A percentile compares a stretch with the other conserved stretches of the same genome.
Evolutionary conservation across 2,113 vertebrate species (phyloP).

Genomic region (Pluvialis apricaria): DNA sequence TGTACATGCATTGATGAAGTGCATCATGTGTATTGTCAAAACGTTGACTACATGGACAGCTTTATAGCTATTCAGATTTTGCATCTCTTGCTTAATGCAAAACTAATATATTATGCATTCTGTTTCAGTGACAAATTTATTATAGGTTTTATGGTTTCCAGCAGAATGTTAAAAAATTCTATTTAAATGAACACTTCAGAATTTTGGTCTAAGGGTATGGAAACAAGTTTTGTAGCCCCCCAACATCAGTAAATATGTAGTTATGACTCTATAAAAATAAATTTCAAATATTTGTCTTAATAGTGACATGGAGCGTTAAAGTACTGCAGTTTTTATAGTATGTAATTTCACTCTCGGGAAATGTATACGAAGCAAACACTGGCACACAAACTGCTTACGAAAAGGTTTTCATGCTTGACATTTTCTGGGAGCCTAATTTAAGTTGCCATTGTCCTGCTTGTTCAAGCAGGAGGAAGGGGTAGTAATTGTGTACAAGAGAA

Average conservation of each 20-base stretch:
- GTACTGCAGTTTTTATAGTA: neutral
- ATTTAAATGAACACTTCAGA: neutral
- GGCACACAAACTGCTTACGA: neutral
- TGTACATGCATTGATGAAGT: neutral
- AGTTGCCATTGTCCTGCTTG: neutral
- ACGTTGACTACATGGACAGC: neutral
- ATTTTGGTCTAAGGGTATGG: neutral
- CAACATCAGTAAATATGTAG: neutral
- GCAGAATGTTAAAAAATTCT: neutral
- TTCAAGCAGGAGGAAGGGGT: neutral
- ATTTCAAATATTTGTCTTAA: neutral
- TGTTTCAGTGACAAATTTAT: neutral
- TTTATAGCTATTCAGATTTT: neutral
- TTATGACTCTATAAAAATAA: neutral
- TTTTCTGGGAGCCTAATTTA: slow-evolving; percentile 12
- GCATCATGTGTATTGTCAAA: neutral
- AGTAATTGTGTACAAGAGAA: neutral
- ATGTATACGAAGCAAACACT: neutral
- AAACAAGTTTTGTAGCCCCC: neutral
- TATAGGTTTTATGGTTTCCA: neutral
- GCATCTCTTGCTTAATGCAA: neutral
- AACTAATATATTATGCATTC: neutral
- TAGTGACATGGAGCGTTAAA: neutral
- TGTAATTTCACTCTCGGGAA: neutral
- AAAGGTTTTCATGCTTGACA: neutral